Conservation (phyloP, 2,888 invertebrate genomes). For the Cacoxenus indagator region DNA sequence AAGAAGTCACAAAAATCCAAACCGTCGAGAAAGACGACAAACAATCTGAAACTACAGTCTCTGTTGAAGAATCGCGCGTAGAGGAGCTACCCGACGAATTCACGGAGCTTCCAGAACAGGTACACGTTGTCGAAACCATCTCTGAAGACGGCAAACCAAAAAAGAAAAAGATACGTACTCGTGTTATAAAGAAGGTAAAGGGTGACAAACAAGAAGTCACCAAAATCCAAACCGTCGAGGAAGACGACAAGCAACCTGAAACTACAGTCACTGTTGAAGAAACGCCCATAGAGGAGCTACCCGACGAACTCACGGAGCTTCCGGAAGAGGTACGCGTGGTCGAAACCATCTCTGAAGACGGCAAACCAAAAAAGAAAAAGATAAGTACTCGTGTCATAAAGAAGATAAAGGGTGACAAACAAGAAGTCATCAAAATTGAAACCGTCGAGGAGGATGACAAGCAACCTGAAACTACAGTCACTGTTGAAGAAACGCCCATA, state of each 20-base stretch:
- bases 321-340: conserved; percentile 27
- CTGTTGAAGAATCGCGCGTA: conserved; percentile 20
- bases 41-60: conserved; percentile 21
- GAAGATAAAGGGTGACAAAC: conserved; percentile 27
- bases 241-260: conserved; percentile 24
- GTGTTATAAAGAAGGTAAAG: conserved; percentile 26
- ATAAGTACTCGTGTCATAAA: conserved; percentile 28
- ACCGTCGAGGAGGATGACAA: conserved; percentile 28
- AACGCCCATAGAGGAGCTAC: conserved; percentile 17
- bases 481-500: conserved; percentile 22
- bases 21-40: conserved; percentile 27
- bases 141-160: conserved; percentile 24
- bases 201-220: conserved; percentile 29
- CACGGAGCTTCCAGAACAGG: conserved; percentile 22
- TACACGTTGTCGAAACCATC: conserved; percentile 23
- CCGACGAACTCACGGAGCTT: conserved; percentile 15
- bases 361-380: conserved; percentile 24
- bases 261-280: conserved; percentile 24
- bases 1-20: conserved; percentile 28
- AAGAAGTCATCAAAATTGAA: conserved; percentile 26
- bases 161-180: conserved; percentile 24
- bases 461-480: conserved; percentile 22
- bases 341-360: conserved; percentile 25
- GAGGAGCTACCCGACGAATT: conserved; percentile 17
- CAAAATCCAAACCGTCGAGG: conserved; percentile 26